These are phyloP conservation scores for Xestia sexstrigata DNA, from an alignment of 2,888 invertebrate species.

Conservation along the genomic window DNA sequence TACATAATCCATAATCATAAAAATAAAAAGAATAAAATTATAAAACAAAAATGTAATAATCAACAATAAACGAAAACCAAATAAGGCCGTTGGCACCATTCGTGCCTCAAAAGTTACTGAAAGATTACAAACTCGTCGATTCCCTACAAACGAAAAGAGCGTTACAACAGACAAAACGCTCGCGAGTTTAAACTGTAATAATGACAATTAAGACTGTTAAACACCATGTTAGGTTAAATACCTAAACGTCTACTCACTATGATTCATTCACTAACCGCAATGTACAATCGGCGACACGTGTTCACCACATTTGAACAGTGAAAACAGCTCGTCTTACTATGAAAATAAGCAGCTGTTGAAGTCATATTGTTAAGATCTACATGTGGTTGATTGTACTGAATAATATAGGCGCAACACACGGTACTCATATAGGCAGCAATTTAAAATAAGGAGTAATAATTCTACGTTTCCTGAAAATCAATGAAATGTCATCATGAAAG, in stretches of 20 bases:
- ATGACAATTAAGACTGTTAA: constrained; percentile 57
- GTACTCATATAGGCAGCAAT: constrained; percentile 20
- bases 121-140: neutral
- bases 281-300: constrained; percentile 10
- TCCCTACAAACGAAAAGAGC: constrained; percentile 16
- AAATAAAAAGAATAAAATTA: neutral
- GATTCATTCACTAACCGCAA: constrained; percentile 58
- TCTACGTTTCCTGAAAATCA: constrained; percentile 11
- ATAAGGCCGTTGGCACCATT: neutral
- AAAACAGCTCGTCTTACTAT: neutral
- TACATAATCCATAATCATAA: neutral
- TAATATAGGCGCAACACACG: neutral
- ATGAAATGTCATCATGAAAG: neutral
- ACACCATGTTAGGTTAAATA: constrained; percentile 48
- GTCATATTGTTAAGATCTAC: neutral
- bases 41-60: neutral
- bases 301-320: constrained; percentile 1
- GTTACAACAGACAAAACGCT: constrained; percentile 20
- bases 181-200: constrained; percentile 47
- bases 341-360: neutral
- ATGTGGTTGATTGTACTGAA: constrained; percentile 7
- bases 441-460: constrained; percentile 26
- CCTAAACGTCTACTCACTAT: constrained; percentile 39
- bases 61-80: neutral
- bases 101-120: neutral